These are phyloP conservation scores for Herminia tarsipennalis DNA, from an alignment of 2,888 invertebrate genomes.

Conservation along the genomic window DNA sequence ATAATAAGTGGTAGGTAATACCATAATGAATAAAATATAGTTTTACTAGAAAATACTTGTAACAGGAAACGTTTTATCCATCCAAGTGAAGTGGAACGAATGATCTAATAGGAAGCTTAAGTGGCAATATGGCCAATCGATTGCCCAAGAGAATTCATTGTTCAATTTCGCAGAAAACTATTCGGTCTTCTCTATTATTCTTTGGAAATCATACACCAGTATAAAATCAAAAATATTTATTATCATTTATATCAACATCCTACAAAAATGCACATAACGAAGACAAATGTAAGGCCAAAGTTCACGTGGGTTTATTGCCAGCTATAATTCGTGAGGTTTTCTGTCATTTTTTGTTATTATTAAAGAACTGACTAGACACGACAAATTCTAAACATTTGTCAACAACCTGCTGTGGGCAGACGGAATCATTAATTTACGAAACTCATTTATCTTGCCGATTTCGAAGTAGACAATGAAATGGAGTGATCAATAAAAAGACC, in stretches of 20 bases:
- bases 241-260: background rate
- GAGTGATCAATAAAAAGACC: slow-evolving; percentile 57
- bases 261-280: slow-evolving; percentile 5
- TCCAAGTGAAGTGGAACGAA: too few species aligned
- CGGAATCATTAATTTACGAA: slow-evolving; percentile 60
- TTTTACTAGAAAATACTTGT: too few species aligned
- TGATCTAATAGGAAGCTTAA: too few species aligned
- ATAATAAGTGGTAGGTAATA: too few species aligned
- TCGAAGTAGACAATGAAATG: slow-evolving; percentile 63
- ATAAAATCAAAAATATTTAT: background rate
- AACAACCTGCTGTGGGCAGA: slow-evolving; percentile 57
- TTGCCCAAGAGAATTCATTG: too few species aligned
- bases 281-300: slow-evolving; percentile 1
- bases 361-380: slow-evolving; percentile 39
- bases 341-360: slow-evolving; percentile 23
- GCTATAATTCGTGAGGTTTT: slow-evolving; percentile 18
- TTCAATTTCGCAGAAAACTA: too few species aligned
- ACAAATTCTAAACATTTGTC: slow-evolving; percentile 71
- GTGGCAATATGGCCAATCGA: too few species aligned
- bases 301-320: slow-evolving; percentile 24
- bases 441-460: slow-evolving; percentile 64
- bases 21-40: too few species aligned
- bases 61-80: too few species aligned
- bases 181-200: slow-evolving; percentile 1
- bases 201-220: background rate